Conservation (phyloP, 2,888 invertebrate species). For the Melitaea athalia region DNA sequence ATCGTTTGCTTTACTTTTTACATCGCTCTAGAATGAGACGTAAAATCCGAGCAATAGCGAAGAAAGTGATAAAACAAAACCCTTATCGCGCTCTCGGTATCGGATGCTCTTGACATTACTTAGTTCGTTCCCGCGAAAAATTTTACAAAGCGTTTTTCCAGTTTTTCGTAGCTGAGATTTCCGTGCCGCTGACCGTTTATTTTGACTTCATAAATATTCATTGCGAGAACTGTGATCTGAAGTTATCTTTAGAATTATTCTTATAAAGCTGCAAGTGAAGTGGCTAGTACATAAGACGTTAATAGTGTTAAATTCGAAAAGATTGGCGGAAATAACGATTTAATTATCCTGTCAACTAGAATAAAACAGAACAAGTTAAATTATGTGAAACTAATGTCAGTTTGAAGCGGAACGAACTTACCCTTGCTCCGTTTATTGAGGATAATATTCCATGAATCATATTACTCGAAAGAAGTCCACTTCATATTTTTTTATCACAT, state of each 20-base stretch:
- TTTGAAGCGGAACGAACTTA: conserved; percentile 17
- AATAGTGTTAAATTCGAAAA: conserved; percentile 58
- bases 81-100: conserved; percentile 33
- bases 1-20: conserved; percentile 51
- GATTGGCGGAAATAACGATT: conserved; percentile 67
- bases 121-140: conserved; percentile 42
- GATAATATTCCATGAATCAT: conserved; percentile 21
- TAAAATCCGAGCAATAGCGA: conserved; percentile 32
- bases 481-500: conserved; percentile 42
- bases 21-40: conserved; percentile 33
- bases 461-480: conserved; percentile 1
- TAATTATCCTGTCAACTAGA: conserved; percentile 60
- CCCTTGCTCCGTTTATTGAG: conserved; percentile 30
- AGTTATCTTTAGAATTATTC: conserved; percentile 70
- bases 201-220: conserved; percentile 65
- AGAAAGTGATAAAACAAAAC: conserved; percentile 36
- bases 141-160: conserved; percentile 45
- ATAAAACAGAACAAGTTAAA: conserved; percentile 35
- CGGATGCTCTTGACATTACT: conserved; percentile 66
- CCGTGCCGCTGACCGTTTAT: conserved; percentile 61
- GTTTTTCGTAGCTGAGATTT: conserved; percentile 47
- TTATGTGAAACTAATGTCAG: conserved; percentile 49
- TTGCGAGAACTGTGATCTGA: conserved; percentile 67
- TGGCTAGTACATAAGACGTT: conserved; percentile 52
- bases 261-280: conserved; percentile 68